Percentiles rank a stretch among this genome's conserved stretches.
Conservation (phyloP, 2,797 vertebrate species). For the Mormyrops boulengeri region DNA sequence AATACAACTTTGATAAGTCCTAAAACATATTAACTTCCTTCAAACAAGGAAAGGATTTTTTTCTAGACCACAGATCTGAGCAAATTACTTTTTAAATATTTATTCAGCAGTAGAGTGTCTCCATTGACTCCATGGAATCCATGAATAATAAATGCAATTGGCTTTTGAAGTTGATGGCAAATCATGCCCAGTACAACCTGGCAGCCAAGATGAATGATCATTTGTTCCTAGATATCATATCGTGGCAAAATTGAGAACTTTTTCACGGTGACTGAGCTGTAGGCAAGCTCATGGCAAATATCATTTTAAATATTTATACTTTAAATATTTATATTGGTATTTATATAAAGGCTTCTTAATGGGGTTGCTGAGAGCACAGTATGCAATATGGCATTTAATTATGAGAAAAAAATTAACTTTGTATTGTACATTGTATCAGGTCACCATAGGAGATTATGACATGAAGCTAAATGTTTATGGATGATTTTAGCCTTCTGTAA, state of each 20-base stretch:
- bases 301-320: slow-evolving; percentile 7
- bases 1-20: slow-evolving; percentile 2
- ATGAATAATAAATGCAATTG: slow-evolving; percentile 15
- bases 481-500: neutral
- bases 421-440: neutral
- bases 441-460: neutral
- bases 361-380: neutral
- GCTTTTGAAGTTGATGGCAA: slow-evolving; percentile 11
- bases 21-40: slow-evolving; percentile 12
- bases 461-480: neutral
- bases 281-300: neutral
- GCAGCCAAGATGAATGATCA: slow-evolving; percentile 1
- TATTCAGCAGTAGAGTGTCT: slow-evolving; percentile 2
- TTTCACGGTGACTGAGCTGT: neutral
- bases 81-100: slow-evolving; percentile 12
- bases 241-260: neutral
- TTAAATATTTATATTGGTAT: slow-evolving; percentile 7
- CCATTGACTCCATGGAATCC: neutral
- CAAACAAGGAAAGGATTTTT: slow-evolving; percentile 5
- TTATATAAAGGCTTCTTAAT: neutral
- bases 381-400: neutral
- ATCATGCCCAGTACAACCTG: slow-evolving; percentile 2
- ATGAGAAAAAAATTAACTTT: slow-evolving; percentile 7
- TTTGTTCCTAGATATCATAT: slow-evolving; percentile 11
- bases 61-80: neutral